A percentile compares a stretch with the other conserved stretches of the same genome.
Conservation (phyloP, 2,113 vertebrate genomes). For the Amazona guildingii region DNA sequence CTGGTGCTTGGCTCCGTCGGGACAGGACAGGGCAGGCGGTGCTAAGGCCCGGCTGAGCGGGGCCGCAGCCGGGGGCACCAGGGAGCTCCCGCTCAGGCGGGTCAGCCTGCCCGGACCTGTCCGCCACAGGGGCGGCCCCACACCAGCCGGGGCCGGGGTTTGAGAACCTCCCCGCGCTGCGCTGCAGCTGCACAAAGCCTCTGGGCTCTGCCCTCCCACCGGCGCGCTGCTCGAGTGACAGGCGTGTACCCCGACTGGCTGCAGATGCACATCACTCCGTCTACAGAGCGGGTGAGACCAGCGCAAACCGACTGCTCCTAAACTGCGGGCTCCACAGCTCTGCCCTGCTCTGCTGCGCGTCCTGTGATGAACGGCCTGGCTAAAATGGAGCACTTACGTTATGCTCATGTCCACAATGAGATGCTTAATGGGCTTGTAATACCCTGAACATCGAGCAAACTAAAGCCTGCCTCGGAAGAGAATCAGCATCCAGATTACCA, state of each 20-base stretch:
- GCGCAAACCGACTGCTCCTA: accelerated
- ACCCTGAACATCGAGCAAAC: accelerated
- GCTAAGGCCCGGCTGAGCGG: neutral
- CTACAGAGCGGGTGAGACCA: accelerated
- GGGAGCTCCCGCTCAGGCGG: neutral
- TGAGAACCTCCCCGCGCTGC: neutral
- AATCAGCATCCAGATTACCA: neutral
- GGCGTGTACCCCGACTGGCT: accelerated
- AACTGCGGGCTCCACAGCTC: neutral
- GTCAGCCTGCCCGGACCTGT: neutral
- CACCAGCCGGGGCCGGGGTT: accelerated
- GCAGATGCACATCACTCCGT: accelerated
- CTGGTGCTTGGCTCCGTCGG: neutral
- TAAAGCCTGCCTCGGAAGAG: neutral
- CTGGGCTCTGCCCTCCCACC: neutral
- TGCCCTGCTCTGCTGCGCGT: accelerated
- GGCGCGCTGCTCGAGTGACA: neutral
- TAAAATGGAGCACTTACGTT: neutral
- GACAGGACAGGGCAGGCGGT: neutral
- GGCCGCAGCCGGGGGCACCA: neutral
- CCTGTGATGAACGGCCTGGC: neutral
- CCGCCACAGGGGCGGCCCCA: neutral
- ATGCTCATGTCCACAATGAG: neutral
- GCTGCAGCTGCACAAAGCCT: neutral
- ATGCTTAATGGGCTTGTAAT: neutral